phyloP scores from a whole-genome alignment of 2,113 vertebrate species.

The Chaetura pelagica region DNA sequence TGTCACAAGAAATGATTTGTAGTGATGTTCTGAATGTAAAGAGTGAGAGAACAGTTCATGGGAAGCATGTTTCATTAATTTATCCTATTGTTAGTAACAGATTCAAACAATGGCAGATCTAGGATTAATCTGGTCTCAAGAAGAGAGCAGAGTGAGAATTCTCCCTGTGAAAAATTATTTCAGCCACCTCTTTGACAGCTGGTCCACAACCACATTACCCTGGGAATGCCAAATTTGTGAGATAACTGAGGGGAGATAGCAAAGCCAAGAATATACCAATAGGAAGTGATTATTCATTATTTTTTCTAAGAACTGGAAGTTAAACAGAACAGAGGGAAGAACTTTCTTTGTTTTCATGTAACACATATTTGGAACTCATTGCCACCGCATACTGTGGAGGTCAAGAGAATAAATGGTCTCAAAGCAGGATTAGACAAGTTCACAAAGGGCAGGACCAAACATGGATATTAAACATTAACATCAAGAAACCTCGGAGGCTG shows the following conservation, averaged over 20 bases:
- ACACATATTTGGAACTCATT: neutral
- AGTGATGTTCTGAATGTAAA: neutral
- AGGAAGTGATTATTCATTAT: neutral
- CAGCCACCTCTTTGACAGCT: constrained; percentile 31
- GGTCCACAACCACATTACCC: neutral
- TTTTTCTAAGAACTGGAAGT: neutral
- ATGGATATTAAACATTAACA: neutral
- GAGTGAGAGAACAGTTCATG: neutral
- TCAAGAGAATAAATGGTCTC: neutral
- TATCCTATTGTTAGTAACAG: neutral
- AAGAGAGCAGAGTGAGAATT: neutral
- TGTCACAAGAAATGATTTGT: neutral
- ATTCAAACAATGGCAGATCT: neutral
- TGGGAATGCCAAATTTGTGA: constrained; percentile 18
- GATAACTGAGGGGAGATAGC: neutral
- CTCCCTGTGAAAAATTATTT: neutral
- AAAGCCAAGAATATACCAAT: neutral
- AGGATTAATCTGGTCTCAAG: neutral
- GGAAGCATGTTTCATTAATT: neutral
- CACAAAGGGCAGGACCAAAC: neutral
- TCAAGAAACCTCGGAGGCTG: neutral
- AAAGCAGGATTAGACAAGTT: neutral
- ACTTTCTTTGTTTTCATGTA: neutral
- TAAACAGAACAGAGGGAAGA: neutral
- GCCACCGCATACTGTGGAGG: neutral